Evolutionary conservation across 1,140 invertebrate species (phyloP), one percentile per base, ranked within the genome.

Genomic region (Leptonema lineaticorne): DNA sequence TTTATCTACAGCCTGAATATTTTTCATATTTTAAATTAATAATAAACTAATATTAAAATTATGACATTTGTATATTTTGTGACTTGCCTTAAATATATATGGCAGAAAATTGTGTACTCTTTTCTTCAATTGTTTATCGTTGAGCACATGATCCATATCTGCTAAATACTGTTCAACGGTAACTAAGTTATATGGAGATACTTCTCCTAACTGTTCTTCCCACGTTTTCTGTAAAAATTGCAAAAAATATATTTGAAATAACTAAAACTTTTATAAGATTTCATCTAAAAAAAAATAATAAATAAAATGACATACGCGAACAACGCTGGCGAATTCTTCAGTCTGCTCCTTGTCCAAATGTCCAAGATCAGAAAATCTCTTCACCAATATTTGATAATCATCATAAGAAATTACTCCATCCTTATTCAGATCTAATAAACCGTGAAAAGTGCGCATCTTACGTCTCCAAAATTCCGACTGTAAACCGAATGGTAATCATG

Each of bases 391-490:
- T 77, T 85, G 84, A 76, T 92, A 92, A 77, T 93, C 91, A 73
- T 92, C 90, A 75, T 85, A 92, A 1, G 90, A 91, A 69, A 93
- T 86, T 50, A 93, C 86, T n/a, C 92, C 91, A 74, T 93, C 92
- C 75, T 92, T 92, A 78, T 93, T 92, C 5, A 93, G 85, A 75
- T 93, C 92, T 72, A 93, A 79, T 71, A 92, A 87, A 69, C 86
- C 87, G 77, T 93, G 91, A 53, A 92, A 83, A 16, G 90, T 92
- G 28, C 94, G 89, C 85, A 96, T 95, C 78, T 95, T 94, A 72
- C 88, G 84, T 68, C 89, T 82, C 94, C 94, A 97, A 81, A 97
- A 96, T 68, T 90, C 86, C 2, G 92, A 91, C 86, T 96, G 75
- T 41, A 26, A 53, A 53, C 83, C 88, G 26, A 30, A 64, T 71